Percentiles rank a stretch among this genome's conserved stretches.
Evolutionary conservation across 2,113 vertebrate species (phyloP).

Genomic region (Vidua chalybeata): DNA sequence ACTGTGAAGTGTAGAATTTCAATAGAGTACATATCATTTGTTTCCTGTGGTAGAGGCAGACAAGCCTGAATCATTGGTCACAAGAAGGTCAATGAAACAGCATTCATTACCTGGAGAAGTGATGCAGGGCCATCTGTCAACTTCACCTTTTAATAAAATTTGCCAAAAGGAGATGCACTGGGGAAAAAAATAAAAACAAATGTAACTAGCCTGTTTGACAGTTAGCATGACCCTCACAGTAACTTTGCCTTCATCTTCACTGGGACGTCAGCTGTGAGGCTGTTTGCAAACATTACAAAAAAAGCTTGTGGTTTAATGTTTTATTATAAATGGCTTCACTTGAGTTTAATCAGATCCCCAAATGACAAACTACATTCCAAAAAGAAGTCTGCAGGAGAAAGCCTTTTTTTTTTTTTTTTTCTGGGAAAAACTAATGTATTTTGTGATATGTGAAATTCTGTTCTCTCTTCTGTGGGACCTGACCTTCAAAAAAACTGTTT

Average conservation of each 20-base stretch:
- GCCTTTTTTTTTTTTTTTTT: neutral
- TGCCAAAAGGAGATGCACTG: neutral
- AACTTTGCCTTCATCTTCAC: neutral
- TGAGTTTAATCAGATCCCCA: neutral
- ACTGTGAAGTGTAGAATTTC: constrained; percentile 5
- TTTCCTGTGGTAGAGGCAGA: neutral
- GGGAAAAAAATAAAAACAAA: neutral
- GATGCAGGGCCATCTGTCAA: constrained; percentile 19
- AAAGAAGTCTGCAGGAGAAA: neutral
- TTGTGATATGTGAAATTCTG: neutral
- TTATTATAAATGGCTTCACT: neutral
- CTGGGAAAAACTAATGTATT: neutral
- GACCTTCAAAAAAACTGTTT: neutral
- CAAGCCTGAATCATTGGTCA: constrained; percentile 9
- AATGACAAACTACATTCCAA: neutral
- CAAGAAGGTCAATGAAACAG: constrained; percentile 40
- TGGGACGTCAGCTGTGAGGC: neutral
- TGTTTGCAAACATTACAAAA: neutral
- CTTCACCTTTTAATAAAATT: constrained; percentile 42
- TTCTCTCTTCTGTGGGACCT: neutral
- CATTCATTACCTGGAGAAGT: constrained; percentile 6
- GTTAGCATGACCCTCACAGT: neutral
- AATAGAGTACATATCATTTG: constrained; percentile 13
- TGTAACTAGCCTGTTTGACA: neutral
- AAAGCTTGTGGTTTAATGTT: neutral